phyloP scores from a whole-genome alignment of 2,797 vertebrate genomes.

The Gymnoscopelus braueri region DNA sequence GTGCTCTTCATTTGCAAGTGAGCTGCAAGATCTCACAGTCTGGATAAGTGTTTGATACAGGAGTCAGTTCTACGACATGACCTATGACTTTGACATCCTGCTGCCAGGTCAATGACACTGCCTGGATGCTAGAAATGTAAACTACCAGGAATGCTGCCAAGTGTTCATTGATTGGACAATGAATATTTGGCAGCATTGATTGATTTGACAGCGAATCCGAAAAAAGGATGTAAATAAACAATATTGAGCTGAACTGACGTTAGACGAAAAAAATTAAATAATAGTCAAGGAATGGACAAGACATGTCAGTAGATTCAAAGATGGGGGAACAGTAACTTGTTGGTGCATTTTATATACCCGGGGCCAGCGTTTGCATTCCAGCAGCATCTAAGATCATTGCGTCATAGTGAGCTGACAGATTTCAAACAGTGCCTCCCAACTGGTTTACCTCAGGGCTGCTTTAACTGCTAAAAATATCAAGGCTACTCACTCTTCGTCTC shows the following conservation, averaged over 20 bases:
- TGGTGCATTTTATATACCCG: too few relatives aligned
- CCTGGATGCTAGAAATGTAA: too few relatives aligned
- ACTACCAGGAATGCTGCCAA: too few relatives aligned
- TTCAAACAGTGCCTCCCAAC: constrained; percentile 31
- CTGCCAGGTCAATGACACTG: too few relatives aligned
- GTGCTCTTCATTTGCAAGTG: constrained; percentile 3
- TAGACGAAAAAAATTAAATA: too few relatives aligned
- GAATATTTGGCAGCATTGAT: too few relatives aligned
- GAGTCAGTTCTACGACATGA: constrained; percentile 20
- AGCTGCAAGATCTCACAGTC: constrained; percentile 25
- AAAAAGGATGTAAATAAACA: constrained; percentile 11
- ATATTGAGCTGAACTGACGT: not conserved
- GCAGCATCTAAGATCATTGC: constrained; percentile 37
- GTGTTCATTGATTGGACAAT: too few relatives aligned
- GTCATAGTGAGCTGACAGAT: not conserved
- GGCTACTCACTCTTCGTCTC: not conserved
- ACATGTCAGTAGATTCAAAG: constrained; percentile 33
- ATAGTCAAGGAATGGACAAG: constrained; percentile 18
- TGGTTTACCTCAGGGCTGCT: constrained; percentile 60
- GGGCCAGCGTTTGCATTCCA: constrained; percentile 5
- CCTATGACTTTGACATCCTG: constrained; percentile 2
- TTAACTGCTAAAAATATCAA: not conserved
- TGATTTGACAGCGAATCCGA: too few relatives aligned
- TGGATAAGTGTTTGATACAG: constrained; percentile 34
- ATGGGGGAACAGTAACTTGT: constrained; percentile 1